Percentiles rank a stretch among this genome's conserved stretches.
Conservation (phyloP, 2,888 invertebrate species). For the Tinea pellionella region DNA sequence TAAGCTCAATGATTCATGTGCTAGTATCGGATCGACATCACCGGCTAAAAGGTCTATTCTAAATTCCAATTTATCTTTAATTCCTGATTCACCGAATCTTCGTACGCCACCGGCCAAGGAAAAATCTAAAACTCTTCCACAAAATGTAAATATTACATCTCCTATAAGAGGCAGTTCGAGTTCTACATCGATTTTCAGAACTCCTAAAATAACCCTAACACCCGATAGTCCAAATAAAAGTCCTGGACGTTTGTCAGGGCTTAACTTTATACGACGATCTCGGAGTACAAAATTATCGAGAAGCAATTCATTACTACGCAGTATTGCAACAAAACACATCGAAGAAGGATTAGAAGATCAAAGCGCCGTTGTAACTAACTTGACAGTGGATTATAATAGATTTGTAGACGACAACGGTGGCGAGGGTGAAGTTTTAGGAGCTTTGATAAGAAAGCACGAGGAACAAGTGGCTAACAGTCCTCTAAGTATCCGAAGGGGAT, state of each 20-base stretch:
- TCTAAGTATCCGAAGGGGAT: slow-evolving; percentile 56
- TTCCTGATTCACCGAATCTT: slow-evolving; percentile 61
- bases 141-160: slow-evolving; percentile 61
- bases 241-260: slow-evolving; percentile 57
- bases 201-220: slow-evolving; percentile 53
- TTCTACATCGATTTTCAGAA: slow-evolving; percentile 56
- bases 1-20: slow-evolving; percentile 48
- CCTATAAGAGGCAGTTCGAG: slow-evolving; percentile 60
- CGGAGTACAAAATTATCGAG: slow-evolving; percentile 79
- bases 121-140: slow-evolving; percentile 73
- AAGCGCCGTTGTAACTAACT: slow-evolving; percentile 43
- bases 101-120: slow-evolving; percentile 50
- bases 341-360: slow-evolving; percentile 56
- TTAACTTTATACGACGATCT: slow-evolving; percentile 76
- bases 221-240: slow-evolving; percentile 67
- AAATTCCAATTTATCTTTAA: slow-evolving; percentile 56
- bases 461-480: slow-evolving; percentile 53
- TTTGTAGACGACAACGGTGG: slow-evolving; percentile 52
- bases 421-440: slow-evolving; percentile 49
- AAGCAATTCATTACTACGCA: slow-evolving; percentile 73
- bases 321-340: slow-evolving; percentile 62
- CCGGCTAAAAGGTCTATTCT: slow-evolving; percentile 43
- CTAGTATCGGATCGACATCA: slow-evolving; percentile 40
- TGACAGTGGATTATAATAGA: slow-evolving; percentile 52
- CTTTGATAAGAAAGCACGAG: slow-evolving; percentile 58